These are phyloP conservation scores for Uria lomvia DNA, from an alignment of 2,113 vertebrate species.

Conservation along the genomic window DNA sequence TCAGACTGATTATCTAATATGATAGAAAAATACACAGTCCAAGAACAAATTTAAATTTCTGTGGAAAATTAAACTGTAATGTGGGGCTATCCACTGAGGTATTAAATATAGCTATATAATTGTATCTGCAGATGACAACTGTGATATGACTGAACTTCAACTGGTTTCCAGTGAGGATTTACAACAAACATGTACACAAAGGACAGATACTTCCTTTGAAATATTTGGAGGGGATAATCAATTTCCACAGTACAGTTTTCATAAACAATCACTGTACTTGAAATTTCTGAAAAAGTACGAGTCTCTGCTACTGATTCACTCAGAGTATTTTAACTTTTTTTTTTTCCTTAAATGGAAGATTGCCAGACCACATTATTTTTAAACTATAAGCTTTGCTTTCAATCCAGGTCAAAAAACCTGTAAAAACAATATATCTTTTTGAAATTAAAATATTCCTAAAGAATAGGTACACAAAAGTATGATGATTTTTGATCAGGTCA, in stretches of 20 bases:
- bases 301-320: background rate
- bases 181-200: background rate
- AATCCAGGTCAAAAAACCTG: background rate
- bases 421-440: background rate
- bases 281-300: background rate
- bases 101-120: slow-evolving; percentile 65
- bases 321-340: background rate
- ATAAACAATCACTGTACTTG: background rate
- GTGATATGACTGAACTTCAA: background rate
- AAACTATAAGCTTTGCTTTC: background rate
- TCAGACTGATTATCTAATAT: slow-evolving; percentile 68
- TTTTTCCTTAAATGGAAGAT: background rate
- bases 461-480: background rate
- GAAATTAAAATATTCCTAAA: background rate
- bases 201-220: background rate
- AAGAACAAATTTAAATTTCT: slow-evolving; percentile 69
- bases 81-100: slow-evolving; percentile 42
- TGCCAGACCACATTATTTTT: background rate
- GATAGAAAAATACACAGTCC: slow-evolving; percentile 68
- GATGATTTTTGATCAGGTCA: background rate
- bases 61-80: slow-evolving; percentile 68
- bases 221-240: background rate
- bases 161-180: background rate
- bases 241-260: background rate
- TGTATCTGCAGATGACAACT: slow-evolving; percentile 33